Percentiles rank a stretch among this genome's conserved stretches.
Conservation (phyloP, 1,140 invertebrate genomes). For the Zaprionus ornatus region DNA sequence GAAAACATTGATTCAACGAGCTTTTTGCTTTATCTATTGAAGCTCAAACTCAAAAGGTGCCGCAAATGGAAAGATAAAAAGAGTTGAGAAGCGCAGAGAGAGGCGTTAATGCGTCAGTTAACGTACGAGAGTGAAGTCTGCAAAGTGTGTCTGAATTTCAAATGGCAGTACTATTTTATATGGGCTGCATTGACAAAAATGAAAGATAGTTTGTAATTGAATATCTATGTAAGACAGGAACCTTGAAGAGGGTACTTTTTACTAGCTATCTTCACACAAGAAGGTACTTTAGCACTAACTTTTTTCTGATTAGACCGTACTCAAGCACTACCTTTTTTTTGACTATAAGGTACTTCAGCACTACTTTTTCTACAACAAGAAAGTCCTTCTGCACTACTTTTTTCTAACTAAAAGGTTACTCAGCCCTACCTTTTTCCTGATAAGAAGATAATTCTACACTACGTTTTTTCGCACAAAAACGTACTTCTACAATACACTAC, state of each 20-base stretch:
- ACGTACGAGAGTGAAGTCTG: background rate
- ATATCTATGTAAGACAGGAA: background rate
- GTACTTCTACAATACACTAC: no score
- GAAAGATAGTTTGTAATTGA: background rate
- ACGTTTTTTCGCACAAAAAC: no score
- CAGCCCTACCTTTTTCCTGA: no score
- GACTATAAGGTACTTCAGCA: no score
- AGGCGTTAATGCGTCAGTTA: background rate
- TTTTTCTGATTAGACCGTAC: no score
- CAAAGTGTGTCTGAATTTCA: background rate
- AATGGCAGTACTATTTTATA: background rate
- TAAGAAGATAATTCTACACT: no score
- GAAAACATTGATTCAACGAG: background rate
- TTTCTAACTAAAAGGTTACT: no score
- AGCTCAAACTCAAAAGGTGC: slow-evolving; percentile 17
- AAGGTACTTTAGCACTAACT: background rate
- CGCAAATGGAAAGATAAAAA: slow-evolving; percentile 27
- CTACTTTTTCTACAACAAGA: no score
- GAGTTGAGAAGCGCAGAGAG: slow-evolving; percentile 11
- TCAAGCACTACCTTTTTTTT: no score
- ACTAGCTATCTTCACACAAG: no score
- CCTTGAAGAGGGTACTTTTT: no score
- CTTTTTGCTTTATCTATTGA: slow-evolving; percentile 1
- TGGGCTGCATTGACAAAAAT: background rate
- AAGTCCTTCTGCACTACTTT: no score